phyloP scores from a whole-genome alignment of 2,888 invertebrate species.

The Epinotia bilunana region DNA sequence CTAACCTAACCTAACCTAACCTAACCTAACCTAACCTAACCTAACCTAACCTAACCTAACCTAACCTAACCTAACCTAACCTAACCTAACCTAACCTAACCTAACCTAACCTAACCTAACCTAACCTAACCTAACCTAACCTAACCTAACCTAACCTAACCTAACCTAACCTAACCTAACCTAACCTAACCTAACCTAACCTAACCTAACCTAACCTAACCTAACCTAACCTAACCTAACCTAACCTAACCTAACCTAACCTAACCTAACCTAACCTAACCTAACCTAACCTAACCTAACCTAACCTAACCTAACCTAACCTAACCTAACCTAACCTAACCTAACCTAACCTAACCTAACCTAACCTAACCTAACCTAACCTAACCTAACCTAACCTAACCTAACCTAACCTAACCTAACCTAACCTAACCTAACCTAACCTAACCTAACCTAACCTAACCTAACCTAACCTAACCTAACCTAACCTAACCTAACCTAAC shows the following conservation, averaged over 20 bases:
- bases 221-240: constrained; percentile 22
- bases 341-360: constrained; percentile 25
- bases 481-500: constrained; percentile 25
- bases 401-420: constrained; percentile 25
- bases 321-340: constrained; percentile 25
- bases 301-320: constrained; percentile 23
- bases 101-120: constrained; percentile 22
- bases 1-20: constrained; percentile 22
- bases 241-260: constrained; percentile 22
- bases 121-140: constrained; percentile 22
- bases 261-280: constrained; percentile 22
- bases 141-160: constrained; percentile 22
- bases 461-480: constrained; percentile 25
- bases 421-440: constrained; percentile 25
- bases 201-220: constrained; percentile 22
- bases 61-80: constrained; percentile 22
- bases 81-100: constrained; percentile 22
- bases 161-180: constrained; percentile 22
- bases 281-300: constrained; percentile 12
- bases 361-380: constrained; percentile 25
- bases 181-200: constrained; percentile 22
- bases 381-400: constrained; percentile 25
- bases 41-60: constrained; percentile 22
- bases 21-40: constrained; percentile 22
- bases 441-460: constrained; percentile 25